Evolutionary conservation across 2,888 invertebrate species (phyloP).

Genomic region (Amaurobius ferox): DNA sequence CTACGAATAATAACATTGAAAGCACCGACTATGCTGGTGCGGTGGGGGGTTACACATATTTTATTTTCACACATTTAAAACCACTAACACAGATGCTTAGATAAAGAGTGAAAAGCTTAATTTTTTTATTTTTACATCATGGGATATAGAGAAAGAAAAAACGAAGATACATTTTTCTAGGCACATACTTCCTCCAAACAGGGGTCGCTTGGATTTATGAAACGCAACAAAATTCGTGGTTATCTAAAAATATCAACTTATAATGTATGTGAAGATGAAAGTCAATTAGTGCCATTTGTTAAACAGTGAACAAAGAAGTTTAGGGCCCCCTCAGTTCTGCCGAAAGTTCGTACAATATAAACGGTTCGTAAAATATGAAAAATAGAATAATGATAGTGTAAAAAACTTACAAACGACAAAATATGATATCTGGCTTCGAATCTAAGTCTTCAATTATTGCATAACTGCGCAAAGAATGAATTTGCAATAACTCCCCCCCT

Average conservation of each 20-base stretch:
- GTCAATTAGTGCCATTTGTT: background rate
- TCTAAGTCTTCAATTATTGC: too few species aligned
- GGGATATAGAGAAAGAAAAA: constrained; percentile 29
- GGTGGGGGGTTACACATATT: constrained; percentile 15
- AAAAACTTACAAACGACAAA: too few species aligned
- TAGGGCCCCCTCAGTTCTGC: background rate
- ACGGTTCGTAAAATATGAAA: too few species aligned
- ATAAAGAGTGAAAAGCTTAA: constrained; percentile 60
- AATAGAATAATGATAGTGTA: too few species aligned
- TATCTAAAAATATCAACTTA: background rate
- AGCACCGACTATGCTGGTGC: constrained; percentile 56
- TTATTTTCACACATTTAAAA: constrained; percentile 65
- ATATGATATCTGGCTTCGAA: too few species aligned
- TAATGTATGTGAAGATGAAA: background rate
- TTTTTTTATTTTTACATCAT: constrained; percentile 42
- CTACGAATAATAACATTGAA: constrained; percentile 51
- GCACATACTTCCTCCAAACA: constrained; percentile 56
- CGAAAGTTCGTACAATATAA: too few species aligned
- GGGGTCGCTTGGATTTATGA: constrained; percentile 35
- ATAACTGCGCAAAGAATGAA: too few species aligned
- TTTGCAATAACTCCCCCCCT: too few species aligned
- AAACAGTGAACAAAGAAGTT: background rate
- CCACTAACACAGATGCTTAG: constrained; percentile 65
- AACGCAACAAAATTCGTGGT: background rate
- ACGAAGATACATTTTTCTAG: constrained; percentile 44